Base-by-base conservation (phyloP, 2,113 vertebrate species). In the Pomatorhinus ruficollis region DNA sequence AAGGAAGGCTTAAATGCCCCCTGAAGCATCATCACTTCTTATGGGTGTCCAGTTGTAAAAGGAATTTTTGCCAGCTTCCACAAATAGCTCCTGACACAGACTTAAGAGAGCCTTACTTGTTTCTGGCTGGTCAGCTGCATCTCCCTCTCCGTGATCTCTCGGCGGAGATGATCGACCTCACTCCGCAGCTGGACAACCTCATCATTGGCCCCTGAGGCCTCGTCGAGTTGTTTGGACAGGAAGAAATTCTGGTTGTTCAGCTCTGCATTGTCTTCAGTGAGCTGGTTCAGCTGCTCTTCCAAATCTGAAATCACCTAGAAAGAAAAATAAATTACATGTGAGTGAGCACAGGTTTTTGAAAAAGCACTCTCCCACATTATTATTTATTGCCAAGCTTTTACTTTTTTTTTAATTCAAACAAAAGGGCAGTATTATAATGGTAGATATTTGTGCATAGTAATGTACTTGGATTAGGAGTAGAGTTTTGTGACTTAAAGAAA, bases 121-220 rank as follows among this genome's bases (percentile, higher is more conserved):
- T 99, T 99, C 97, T 99, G 99, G 97, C 99, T 99, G 97, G 99
- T 99, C 12, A 99, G 99, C 96, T 99, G 99, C 99, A 99, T 99
- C 97, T 99, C 99, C 10, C 99, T 95, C 97, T 99, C 99, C 0
- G 99, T 99, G 96, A 99, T 99, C 98, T 99, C 99, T 2, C 99
- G 98, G 50, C 99, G 98, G 85, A 99, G 98, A 53, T 99, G 98
- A 94, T 99, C 99, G 68, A 99, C 99, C 37, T 99, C 99, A 23
- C 99, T 99, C 39, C 98, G 98, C 89, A 99, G 93, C 96, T 99
- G 99, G 33, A 99, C 97, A 11, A 99, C 98, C 95, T 99, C 99
- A 15, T 99, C 99, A 0, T 95, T 98, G 90, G 99, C 99, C 6
- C 99, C 99, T 0, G 99, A 99, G 22, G 99, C 98, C 95, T 99